These are phyloP conservation scores for Oreohelix idahoensis DNA, from an alignment of 1,140 invertebrate species.

Conservation along the genomic window DNA sequence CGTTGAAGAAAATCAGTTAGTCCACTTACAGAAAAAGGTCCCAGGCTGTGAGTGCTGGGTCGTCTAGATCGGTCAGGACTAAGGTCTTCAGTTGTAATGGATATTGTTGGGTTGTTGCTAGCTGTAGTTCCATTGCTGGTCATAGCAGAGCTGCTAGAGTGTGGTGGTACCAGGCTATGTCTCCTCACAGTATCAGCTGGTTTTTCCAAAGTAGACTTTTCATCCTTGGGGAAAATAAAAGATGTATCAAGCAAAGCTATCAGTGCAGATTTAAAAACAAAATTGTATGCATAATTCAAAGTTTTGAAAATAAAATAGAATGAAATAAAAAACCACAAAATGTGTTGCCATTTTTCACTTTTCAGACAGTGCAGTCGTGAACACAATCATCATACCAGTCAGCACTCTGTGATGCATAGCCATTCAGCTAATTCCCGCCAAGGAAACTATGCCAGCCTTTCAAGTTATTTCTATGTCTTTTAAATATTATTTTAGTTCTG, in stretches of 20 bases:
- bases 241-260: slow-evolving; percentile 12
- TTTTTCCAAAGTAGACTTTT: slow-evolving; percentile 59
- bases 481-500: too few species aligned
- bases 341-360: too few species aligned
- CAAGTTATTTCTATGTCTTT: too few species aligned
- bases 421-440: too few species aligned
- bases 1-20: slow-evolving; percentile 58
- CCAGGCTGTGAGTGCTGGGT: slow-evolving; percentile 66
- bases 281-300: background rate
- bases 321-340: background rate
- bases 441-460: too few species aligned
- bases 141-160: slow-evolving; percentile 41
- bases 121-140: background rate
- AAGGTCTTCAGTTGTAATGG: slow-evolving; percentile 62
- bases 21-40: slow-evolving; percentile 68
- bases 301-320: background rate
- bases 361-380: too few species aligned
- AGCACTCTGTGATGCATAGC: too few species aligned
- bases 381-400: too few species aligned
- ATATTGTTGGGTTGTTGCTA: slow-evolving; percentile 56
- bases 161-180: slow-evolving; percentile 64
- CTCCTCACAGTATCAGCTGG: slow-evolving; percentile 54
- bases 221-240: slow-evolving; percentile 54
- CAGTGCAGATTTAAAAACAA: background rate
- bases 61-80: slow-evolving; percentile 59